Conservation (phyloP, 2,113 vertebrate genomes). For the Campylomormyrus numenius region DNA sequence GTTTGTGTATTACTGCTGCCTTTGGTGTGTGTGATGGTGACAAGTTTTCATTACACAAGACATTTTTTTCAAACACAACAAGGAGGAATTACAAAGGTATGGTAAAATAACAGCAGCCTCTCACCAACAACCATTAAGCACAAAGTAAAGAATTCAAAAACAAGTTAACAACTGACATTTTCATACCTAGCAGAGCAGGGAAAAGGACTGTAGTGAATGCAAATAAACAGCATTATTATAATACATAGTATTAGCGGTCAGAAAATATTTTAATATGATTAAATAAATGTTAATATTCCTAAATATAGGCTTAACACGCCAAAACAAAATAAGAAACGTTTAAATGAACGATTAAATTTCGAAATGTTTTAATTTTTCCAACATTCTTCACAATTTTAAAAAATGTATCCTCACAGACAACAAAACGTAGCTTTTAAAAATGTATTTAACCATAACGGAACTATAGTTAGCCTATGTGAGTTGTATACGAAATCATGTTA, state of each 20-base stretch:
- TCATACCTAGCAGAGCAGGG: neutral
- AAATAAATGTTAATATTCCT: neutral
- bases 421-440: neutral
- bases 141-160: neutral
- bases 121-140: neutral
- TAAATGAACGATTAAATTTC: neutral
- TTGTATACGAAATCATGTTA: neutral
- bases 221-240: neutral
- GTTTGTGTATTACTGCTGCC: slow-evolving; percentile 53
- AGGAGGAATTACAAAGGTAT: neutral
- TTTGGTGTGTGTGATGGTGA: slow-evolving; percentile 29
- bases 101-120: neutral
- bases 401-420: neutral
- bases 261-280: neutral
- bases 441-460: neutral
- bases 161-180: neutral
- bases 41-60: neutral
- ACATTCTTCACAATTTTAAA: neutral
- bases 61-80: neutral
- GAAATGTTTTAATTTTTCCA: neutral
- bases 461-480: neutral
- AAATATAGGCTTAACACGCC: neutral
- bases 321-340: neutral
- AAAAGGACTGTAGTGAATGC: neutral
- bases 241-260: neutral